Conservation (phyloP, 2,113 vertebrate genomes). For the Rhinolophus ferrumequinum region DNA sequence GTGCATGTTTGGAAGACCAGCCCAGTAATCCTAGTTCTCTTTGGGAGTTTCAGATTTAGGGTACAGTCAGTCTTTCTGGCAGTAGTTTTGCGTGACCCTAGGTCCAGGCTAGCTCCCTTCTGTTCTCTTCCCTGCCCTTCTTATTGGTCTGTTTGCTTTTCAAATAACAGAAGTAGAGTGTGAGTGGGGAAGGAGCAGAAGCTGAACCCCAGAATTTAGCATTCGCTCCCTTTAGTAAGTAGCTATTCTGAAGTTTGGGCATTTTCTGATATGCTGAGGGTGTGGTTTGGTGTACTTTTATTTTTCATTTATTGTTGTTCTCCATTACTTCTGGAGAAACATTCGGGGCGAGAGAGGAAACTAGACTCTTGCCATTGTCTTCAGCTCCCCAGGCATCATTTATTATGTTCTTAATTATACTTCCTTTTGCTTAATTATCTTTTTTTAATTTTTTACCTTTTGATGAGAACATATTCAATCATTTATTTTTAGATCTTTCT, state of each 20-base stretch:
- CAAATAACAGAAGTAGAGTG: too few species aligned
- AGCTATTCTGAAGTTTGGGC: neutral
- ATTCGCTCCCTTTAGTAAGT: neutral
- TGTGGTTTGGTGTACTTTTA: neutral
- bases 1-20: neutral
- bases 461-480: neutral
- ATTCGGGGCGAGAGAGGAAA: too few species aligned
- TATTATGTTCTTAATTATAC: neutral
- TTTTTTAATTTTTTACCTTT: neutral
- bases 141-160: too few species aligned
- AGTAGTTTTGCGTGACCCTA: too few species aligned
- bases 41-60: too few species aligned
- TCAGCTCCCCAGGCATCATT: accelerated
- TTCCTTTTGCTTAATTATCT: neutral
- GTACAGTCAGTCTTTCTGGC: neutral
- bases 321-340: neutral
- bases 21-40: neutral
- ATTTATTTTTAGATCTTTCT: neutral
- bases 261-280: neutral
- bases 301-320: neutral
- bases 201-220: too few species aligned
- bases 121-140: too few species aligned
- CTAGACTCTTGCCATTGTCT: neutral
- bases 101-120: too few species aligned
- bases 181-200: too few species aligned